Conservation (phyloP, 1,140 invertebrate species). For the Drosophila melanica region DNA sequence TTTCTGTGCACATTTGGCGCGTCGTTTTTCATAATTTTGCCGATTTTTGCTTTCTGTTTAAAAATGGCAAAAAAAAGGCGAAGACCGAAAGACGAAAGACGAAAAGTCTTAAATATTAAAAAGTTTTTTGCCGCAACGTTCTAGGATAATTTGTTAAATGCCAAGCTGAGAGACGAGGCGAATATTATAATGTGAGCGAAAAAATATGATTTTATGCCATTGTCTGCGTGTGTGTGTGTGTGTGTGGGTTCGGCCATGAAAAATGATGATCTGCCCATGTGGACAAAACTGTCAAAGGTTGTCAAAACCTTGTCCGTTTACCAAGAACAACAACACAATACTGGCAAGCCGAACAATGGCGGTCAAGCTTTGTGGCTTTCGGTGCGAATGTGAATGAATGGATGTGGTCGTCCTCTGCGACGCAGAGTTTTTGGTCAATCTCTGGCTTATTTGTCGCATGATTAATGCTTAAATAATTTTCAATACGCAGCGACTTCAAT, state of each 20-base stretch:
- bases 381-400: slow-evolving; percentile 40
- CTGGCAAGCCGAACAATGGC: slow-evolving; percentile 11
- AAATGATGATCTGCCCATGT: slow-evolving; percentile 79
- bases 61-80: slow-evolving; percentile 52
- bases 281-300: slow-evolving; percentile 78
- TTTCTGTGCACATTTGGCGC: slow-evolving; percentile 61
- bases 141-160: slow-evolving; percentile 72
- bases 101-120: slow-evolving; percentile 63
- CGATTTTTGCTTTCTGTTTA: slow-evolving; percentile 46
- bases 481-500: slow-evolving; percentile 66
- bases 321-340: slow-evolving; percentile 58
- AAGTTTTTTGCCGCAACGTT: slow-evolving; percentile 61
- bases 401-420: neutral
- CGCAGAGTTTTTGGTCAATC: slow-evolving; percentile 11
- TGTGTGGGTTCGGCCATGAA: slow-evolving; percentile 52
- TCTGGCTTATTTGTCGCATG: slow-evolving; percentile 66
- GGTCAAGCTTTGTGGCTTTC: slow-evolving; percentile 47
- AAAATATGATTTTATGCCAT: slow-evolving; percentile 65
- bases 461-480: slow-evolving; percentile 80
- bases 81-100: slow-evolving; percentile 45
- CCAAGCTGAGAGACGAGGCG: slow-evolving; percentile 6
- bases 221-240: slow-evolving; percentile 5
- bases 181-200: slow-evolving; percentile 24
- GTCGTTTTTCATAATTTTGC: slow-evolving; percentile 64
- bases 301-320: slow-evolving; percentile 79